phyloP scores from a whole-genome alignment of 2,888 invertebrate genomes.

The Drosophila demipolita region DNA sequence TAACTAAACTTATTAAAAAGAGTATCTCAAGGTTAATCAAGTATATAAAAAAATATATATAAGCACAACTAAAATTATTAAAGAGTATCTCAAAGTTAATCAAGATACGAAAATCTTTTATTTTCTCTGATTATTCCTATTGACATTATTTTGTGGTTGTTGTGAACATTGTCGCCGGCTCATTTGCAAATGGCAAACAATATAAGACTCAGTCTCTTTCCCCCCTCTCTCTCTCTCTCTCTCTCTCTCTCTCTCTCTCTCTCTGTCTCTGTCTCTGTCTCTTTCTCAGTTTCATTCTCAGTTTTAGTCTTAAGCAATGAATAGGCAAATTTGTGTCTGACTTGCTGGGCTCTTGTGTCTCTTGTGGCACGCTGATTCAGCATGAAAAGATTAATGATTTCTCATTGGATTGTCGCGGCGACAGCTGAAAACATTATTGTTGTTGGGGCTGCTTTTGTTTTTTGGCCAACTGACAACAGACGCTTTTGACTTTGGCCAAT shows the following conservation, averaged over 20 bases:
- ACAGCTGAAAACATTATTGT: conserved; percentile 36
- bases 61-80: background rate
- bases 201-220: conserved; percentile 2
- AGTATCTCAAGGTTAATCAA: conserved; percentile 18
- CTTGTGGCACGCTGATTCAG: conserved; percentile 69
- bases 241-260: conserved; percentile 4
- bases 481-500: conserved; percentile 66
- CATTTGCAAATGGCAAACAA: conserved; percentile 74
- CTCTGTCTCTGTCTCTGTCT: background rate
- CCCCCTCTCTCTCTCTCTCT: conserved; percentile 3
- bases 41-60: too few relatives aligned
- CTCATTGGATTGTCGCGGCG: conserved; percentile 51
- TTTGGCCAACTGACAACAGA: conserved; percentile 28
- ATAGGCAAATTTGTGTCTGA: conserved; percentile 42
- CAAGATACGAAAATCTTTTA: background rate
- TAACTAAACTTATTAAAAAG: background rate
- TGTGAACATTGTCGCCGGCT: conserved; percentile 31
- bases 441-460: conserved; percentile 33
- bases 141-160: conserved; percentile 31
- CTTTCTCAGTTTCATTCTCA: background rate
- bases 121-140: conserved; percentile 31
- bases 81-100: conserved; percentile 23
- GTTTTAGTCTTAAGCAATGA: conserved; percentile 43
- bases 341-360: conserved; percentile 10
- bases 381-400: conserved; percentile 78